These are phyloP conservation scores for Craterocephalus amniculus DNA, from an alignment of 2,797 vertebrate genomes.

Conservation along the genomic window DNA sequence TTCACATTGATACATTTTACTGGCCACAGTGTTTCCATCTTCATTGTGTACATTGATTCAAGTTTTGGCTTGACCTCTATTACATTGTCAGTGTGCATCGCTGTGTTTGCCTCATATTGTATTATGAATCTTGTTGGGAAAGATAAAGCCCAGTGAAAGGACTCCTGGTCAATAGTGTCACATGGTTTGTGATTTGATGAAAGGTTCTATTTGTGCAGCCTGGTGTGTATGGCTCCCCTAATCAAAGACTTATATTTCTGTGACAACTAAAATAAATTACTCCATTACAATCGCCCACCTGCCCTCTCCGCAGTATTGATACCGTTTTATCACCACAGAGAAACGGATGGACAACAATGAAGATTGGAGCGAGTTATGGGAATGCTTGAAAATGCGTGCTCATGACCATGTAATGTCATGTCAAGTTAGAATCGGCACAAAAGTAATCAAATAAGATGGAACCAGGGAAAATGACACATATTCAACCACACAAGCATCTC, in stretches of 20 bases:
- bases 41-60: slow-evolving; percentile 1
- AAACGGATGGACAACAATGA: slow-evolving; percentile 58
- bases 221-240: slow-evolving; percentile 74
- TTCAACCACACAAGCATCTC: slow-evolving; percentile 36
- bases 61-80: slow-evolving; percentile 23
- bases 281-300: slow-evolving; percentile 82
- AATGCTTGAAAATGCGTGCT: slow-evolving; percentile 46
- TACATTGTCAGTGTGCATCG: slow-evolving; percentile 39
- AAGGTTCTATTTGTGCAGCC: slow-evolving; percentile 80
- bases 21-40: slow-evolving; percentile 7
- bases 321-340: slow-evolving; percentile 68
- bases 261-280: slow-evolving; percentile 85
- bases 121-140: slow-evolving; percentile 45
- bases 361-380: slow-evolving; percentile 51
- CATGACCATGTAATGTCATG: slow-evolving; percentile 36
- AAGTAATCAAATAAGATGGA: slow-evolving; percentile 54
- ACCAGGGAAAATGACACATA: slow-evolving; percentile 43
- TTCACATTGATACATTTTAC: slow-evolving; percentile 10
- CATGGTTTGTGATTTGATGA: slow-evolving; percentile 82
- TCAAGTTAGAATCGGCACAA: slow-evolving; percentile 43
- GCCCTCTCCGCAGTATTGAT: slow-evolving; percentile 78
- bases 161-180: slow-evolving; percentile 76
- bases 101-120: slow-evolving; percentile 36
- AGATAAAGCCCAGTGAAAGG: slow-evolving; percentile 59
- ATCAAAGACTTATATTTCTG: slow-evolving; percentile 83